A percentile compares a stretch with the other conserved stretches of the same genome.
phyloP scores from a whole-genome alignment of 2,888 invertebrate genomes.

The Apotomis capreana region DNA sequence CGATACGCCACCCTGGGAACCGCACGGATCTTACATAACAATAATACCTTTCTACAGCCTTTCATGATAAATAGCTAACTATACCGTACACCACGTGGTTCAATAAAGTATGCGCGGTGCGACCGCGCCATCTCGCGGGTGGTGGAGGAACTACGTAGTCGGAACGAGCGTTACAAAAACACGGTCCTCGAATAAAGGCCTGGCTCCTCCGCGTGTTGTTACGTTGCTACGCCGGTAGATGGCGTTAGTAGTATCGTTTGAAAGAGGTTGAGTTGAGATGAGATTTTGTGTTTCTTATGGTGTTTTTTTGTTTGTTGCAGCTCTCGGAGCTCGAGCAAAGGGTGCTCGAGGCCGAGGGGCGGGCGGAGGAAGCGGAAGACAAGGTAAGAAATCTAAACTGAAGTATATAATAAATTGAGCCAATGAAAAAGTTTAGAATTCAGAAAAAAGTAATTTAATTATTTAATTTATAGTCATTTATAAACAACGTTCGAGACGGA shows the following conservation, averaged over 20 bases:
- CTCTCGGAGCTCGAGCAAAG: slow-evolving; percentile 97
- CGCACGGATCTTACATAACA: slow-evolving; percentile 82
- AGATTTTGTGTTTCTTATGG: slow-evolving; percentile 13
- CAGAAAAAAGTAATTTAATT: no score
- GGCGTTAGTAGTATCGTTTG: slow-evolving; percentile 57
- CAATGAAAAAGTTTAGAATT: no score
- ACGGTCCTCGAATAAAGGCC: slow-evolving; percentile 46
- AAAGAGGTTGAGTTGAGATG: slow-evolving; percentile 13
- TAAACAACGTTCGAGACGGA: no score
- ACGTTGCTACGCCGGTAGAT: slow-evolving; percentile 53
- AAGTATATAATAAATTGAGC: no score
- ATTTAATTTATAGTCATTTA: no score
- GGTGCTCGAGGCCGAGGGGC: slow-evolving; percentile 95
- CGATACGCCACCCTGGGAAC: slow-evolving; percentile 70
- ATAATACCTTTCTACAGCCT: slow-evolving; percentile 75
- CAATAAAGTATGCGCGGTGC: slow-evolving; percentile 65
- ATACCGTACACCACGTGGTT: slow-evolving; percentile 70
- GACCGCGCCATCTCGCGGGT: slow-evolving; percentile 73
- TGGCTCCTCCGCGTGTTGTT: slow-evolving; percentile 35
- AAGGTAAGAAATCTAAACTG: slow-evolving; percentile 86
- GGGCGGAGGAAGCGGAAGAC: slow-evolving; percentile 97
- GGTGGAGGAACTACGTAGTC: slow-evolving; percentile 56
- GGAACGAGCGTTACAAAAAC: slow-evolving; percentile 31
- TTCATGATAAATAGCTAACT: slow-evolving; percentile 62
- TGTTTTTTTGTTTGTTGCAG: slow-evolving; percentile 84